Evolutionary conservation across 1,140 invertebrate genomes (phyloP).

Genomic region (Archegozetes longisetosus): DNA sequence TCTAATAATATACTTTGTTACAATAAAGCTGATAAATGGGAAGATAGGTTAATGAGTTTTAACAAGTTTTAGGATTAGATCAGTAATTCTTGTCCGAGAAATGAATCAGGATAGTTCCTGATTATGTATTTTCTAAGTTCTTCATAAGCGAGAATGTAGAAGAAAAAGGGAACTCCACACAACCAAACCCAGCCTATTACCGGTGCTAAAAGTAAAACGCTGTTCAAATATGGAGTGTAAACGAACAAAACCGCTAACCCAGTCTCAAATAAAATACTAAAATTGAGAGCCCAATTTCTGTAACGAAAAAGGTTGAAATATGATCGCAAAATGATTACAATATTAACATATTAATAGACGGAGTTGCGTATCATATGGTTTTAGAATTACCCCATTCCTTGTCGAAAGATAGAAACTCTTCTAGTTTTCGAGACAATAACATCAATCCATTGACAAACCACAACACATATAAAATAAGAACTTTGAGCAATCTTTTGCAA

Average conservation of each 20-base stretch:
- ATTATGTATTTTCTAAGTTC: conserved; percentile 3
- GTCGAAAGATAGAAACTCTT: not conserved
- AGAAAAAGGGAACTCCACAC: conserved; percentile 1
- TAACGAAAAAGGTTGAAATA: not conserved
- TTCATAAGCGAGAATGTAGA: conserved; percentile 8
- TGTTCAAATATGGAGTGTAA: conserved; percentile 48
- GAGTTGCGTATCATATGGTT: no score
- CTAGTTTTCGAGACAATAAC: conserved; percentile 6
- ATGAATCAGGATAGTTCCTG: conserved; percentile 1
- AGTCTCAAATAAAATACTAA: conserved; percentile 58
- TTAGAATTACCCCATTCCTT: conserved; percentile 2
- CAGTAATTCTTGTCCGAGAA: conserved; percentile 5
- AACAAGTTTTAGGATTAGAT: no score
- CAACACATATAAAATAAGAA: not conserved
- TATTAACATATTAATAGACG: no score
- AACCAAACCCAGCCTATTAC: not conserved
- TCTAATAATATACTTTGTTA: no score
- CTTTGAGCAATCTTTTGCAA: not conserved
- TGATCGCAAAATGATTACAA: no score
- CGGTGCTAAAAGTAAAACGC: conserved; percentile 32
- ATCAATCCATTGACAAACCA: conserved; percentile 10
- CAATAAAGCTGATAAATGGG: no score
- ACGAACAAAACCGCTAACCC: conserved; percentile 45
- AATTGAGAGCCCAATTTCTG: conserved; percentile 48
- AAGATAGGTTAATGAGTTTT: no score